A percentile compares a stretch with the other conserved stretches of the same genome.
These are phyloP conservation scores for Corythornis cristatus DNA, from an alignment of 2,113 vertebrate species.

Conservation along the genomic window DNA sequence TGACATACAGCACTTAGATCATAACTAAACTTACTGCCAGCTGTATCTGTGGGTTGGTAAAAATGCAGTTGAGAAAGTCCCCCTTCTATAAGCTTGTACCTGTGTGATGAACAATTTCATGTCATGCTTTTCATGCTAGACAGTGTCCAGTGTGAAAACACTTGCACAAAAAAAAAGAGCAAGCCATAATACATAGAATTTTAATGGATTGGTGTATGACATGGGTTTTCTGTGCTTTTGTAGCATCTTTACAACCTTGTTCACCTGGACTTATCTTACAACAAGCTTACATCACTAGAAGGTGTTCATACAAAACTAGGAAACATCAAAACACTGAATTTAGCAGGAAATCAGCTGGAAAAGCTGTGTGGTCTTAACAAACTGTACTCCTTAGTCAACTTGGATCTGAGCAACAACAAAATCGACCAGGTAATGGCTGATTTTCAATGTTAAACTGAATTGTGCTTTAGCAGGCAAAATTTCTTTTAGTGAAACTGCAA, in stretches of 20 bases:
- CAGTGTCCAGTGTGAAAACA: neutral
- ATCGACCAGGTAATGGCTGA: constrained; percentile 82
- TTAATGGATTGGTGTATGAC: neutral
- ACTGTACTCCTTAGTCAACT: constrained; percentile 93
- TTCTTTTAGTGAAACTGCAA: neutral
- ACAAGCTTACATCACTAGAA: constrained; percentile 85
- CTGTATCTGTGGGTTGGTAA: neutral
- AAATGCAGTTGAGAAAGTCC: neutral
- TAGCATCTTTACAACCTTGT: constrained; percentile 96
- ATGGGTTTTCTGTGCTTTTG: neutral
- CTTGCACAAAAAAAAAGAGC: neutral
- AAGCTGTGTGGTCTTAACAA: constrained; percentile 89
- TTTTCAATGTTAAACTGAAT: neutral
- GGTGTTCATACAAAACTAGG: constrained; percentile 92
- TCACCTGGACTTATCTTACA: constrained; percentile 95
- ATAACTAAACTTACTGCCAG: neutral
- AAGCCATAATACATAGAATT: neutral
- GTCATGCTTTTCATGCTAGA: neutral
- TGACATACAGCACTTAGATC: neutral
- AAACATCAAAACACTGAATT: constrained; percentile 93
- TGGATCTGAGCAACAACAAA: constrained; percentile 92
- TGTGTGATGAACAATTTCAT: neutral
- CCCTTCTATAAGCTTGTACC: neutral
- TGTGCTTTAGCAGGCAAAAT: neutral
- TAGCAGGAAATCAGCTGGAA: constrained; percentile 93